Evolutionary conservation across 2,113 vertebrate genomes (phyloP).

Genomic region (Cranoglanis bouderius): DNA sequence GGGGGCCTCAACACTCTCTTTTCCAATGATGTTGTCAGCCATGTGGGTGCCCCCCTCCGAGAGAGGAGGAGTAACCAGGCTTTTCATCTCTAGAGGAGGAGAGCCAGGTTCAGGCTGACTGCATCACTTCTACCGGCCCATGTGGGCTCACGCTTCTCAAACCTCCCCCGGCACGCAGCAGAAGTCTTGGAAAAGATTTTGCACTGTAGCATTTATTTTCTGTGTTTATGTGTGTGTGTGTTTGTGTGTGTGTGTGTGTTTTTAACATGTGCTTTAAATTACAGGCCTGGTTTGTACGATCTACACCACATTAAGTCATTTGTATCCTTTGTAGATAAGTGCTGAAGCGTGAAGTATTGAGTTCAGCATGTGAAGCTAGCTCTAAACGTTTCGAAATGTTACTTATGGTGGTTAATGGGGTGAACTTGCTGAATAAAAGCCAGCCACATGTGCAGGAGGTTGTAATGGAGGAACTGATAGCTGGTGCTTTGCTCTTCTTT

Average conservation of each 20-base stretch:
- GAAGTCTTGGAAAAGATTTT: conserved; percentile 12
- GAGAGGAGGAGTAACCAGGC: conserved; percentile 74
- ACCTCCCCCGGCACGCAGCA: not conserved
- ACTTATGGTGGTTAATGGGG: conserved; percentile 33
- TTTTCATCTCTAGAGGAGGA: conserved; percentile 73
- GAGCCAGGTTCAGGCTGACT: conserved; percentile 64
- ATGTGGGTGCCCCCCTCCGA: conserved; percentile 73
- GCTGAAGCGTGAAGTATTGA: conserved; percentile 49
- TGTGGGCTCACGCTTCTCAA: not conserved
- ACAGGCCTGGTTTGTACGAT: conserved; percentile 83
- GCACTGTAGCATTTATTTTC: conserved; percentile 52
- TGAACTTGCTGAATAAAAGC: conserved; percentile 26
- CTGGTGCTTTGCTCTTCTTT: not conserved
- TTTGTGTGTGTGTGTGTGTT: conserved; percentile 18
- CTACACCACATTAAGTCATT: conserved; percentile 90
- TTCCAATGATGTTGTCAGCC: conserved; percentile 79
- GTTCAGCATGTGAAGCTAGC: conserved; percentile 8
- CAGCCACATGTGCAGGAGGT: conserved; percentile 16
- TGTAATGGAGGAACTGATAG: conserved; percentile 31
- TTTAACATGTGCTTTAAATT: conserved; percentile 84
- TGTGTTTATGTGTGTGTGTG: conserved; percentile 41
- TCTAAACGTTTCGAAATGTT: conserved; percentile 30
- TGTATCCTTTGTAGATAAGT: conserved; percentile 89
- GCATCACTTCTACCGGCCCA: conserved; percentile 60
- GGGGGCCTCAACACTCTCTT: conserved; percentile 74